Conservation (phyloP, 1,140 invertebrate genomes). For the Tetragonula clypearis region DNA sequence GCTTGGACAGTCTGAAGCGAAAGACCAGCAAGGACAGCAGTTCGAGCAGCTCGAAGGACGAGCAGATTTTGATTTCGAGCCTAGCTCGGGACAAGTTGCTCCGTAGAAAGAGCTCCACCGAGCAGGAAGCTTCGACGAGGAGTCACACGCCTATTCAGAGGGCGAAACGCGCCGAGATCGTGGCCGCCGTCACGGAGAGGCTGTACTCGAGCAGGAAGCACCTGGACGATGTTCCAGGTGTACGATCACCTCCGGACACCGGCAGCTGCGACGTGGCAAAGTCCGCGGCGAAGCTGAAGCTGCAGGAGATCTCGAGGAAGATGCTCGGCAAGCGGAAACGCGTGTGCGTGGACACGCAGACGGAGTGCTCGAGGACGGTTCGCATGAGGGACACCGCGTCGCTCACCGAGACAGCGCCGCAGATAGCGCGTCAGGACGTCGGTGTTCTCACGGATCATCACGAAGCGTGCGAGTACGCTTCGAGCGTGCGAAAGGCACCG, state of each 20-base stretch:
- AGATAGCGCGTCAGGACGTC: constrained; percentile 65
- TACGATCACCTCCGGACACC: constrained; percentile 68
- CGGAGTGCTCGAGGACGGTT: constrained; percentile 79
- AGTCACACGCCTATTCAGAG: constrained; percentile 68
- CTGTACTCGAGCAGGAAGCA: constrained; percentile 85
- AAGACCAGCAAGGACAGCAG: constrained; percentile 75
- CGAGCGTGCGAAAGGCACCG: constrained; percentile 1
- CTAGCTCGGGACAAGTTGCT: constrained; percentile 50
- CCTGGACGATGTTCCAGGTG: constrained; percentile 81
- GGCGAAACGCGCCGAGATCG: constrained; percentile 84
- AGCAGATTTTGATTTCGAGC: constrained; percentile 61
- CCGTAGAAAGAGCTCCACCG: constrained; percentile 65
- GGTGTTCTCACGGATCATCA: constrained; percentile 74
- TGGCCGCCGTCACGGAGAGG: constrained; percentile 86
- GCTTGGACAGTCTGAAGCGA: constrained; percentile 66
- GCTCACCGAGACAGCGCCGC: constrained; percentile 63
- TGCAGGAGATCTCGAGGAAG: constrained; percentile 78
- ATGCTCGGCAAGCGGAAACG: constrained; percentile 81
- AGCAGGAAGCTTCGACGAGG: constrained; percentile 58
- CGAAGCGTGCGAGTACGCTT: constrained; percentile 53
- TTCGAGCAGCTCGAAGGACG: constrained; percentile 74
- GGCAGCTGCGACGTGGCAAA: constrained; percentile 59
- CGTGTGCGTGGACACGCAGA: constrained; percentile 85
- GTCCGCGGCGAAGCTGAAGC: constrained; percentile 72
- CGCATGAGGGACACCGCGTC: constrained; percentile 84